Percentiles rank a stretch among this genome's conserved stretches.
Evolutionary conservation across 2,888 invertebrate genomes (phyloP).

Genomic region (Autographa pulchrina): DNA sequence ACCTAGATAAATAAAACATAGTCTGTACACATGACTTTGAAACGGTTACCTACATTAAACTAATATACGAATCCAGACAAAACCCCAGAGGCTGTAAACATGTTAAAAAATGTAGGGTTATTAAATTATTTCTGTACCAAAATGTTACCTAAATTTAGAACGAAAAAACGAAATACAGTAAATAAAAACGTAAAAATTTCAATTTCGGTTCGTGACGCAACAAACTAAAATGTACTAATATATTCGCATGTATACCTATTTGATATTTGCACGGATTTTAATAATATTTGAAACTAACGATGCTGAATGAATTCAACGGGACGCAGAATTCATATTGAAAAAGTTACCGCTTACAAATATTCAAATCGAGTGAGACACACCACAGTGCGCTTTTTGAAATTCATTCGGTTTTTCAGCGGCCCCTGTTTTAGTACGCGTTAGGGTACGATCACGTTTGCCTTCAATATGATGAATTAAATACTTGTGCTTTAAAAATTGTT

Average conservation of each 20-base stretch:
- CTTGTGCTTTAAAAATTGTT: not conserved
- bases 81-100: too few species aligned
- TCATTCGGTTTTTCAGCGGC: slow-evolving; percentile 65
- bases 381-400: slow-evolving; percentile 72
- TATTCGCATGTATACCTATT: not conserved
- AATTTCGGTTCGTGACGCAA: not conserved
- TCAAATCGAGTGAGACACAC: slow-evolving; percentile 70
- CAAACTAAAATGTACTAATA: not conserved
- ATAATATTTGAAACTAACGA: slow-evolving; percentile 42
- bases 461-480: not conserved
- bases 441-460: slow-evolving; percentile 28
- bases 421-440: slow-evolving; percentile 48
- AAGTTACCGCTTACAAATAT: slow-evolving; percentile 68
- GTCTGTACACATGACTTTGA: too few species aligned
- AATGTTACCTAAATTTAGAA: too few species aligned
- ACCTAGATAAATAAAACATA: too few species aligned
- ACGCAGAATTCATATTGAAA: slow-evolving; percentile 60
- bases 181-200: too few species aligned
- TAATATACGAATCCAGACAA: too few species aligned
- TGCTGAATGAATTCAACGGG: slow-evolving; percentile 31
- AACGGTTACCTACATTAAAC: too few species aligned
- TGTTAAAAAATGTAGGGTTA: too few species aligned
- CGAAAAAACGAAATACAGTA: too few species aligned
- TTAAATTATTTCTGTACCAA: too few species aligned
- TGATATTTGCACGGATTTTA: slow-evolving; percentile 18